Base-by-base conservation (phyloP, 2,888 invertebrate genomes). In the Rhopalosiphum nymphaeae region DNA sequence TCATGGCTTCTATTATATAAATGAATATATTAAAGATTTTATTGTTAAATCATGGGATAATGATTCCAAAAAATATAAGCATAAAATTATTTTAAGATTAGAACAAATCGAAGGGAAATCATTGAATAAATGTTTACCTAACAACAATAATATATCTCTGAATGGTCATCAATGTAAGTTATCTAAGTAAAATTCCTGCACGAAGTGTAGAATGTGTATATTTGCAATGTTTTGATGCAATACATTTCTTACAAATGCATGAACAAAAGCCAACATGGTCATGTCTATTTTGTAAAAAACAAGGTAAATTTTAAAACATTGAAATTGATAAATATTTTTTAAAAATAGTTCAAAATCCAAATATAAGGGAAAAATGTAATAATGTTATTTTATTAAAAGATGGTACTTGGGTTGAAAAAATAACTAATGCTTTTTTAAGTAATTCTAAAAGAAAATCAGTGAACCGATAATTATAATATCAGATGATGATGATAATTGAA, bases 261-360 rank as follows among this genome's bases (percentile, higher is more conserved):
- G 99, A 99, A 96, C 97, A 99, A 95, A 99, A 99, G 95, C 99
- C 99, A 5, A 99, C 99, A 0, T 99, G 99, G 99, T 97, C 98
- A 95, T 99, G 99, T 96, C 99, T 99, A 0, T 99, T 99, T 42
- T 99, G 99, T 96, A 99, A 99, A 96, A 98, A 98, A 95, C 89
- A 89, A 89, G 84, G 56, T 4, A 89, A 44, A n/a, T 93, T 84
- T 84, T 84, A 93, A 78, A n/a, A 93, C 26, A 53, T 93, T n/a
- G 93, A 93, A 93, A n/a, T 93, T 29, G 89, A 93, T 89, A 84
- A 89, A 89, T 93, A 89, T 89, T 93, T 93, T 78, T 84, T 93
- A 56, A 53, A 56, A 3, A 84, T 93, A 29, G 29, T 93, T 44
- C 36, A 93, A 84, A 93, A 25, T 93, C 56, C 56, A 56, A 56